Evolutionary conservation across 2,113 vertebrate species (phyloP), one percentile per base, ranked within the genome.

Genomic region (Lycocorax pyrrhopterus): DNA sequence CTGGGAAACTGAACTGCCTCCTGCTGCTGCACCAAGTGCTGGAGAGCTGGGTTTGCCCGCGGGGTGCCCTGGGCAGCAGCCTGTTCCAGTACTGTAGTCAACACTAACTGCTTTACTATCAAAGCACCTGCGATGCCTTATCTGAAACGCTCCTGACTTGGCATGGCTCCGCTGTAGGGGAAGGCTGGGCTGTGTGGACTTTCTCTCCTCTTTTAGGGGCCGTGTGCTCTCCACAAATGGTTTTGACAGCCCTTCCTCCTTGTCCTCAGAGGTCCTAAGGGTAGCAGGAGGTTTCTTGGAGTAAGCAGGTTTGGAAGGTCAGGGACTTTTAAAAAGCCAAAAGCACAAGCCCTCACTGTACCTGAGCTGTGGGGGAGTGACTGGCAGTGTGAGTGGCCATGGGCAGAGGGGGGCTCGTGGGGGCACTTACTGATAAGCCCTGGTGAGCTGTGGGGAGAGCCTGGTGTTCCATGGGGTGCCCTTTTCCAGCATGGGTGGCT

Each of bases 101-200:
- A 84, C 88, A 92, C 89, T 94, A 93, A 95, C 96, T 96, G 96
- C 95, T 97, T 96, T 95, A 92, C 94, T 97, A 59, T 96, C 94
- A 43, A 84, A 98, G 98, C 98, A 98, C 98, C 98, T 97, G 96
- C 81, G 97, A 98, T 98, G 98, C 98, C 97, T 98, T 98, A 97
- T 94, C 91, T 73, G 84, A 96, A 96, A 85, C 9, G 41, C 92
- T 89, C 92, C 95, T 86, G 89, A 84, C 77, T 83, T 41, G 79
- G 79, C 81, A 53, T 13, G 3, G 80, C 82, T 74, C 39, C 14
- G 2, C 76, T 51, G 33, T 9, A 41, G 68, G 85, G 55, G 63
- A 64, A 59, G 88, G 76, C 79, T 84, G 96, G 85, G 68, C 88
- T 88, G 19, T 35, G 91, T 79, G 92, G 66, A 67, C 41, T 78